Base-by-base conservation (phyloP, 1,140 invertebrate species). In the Leptoteleia sp. region DNA sequence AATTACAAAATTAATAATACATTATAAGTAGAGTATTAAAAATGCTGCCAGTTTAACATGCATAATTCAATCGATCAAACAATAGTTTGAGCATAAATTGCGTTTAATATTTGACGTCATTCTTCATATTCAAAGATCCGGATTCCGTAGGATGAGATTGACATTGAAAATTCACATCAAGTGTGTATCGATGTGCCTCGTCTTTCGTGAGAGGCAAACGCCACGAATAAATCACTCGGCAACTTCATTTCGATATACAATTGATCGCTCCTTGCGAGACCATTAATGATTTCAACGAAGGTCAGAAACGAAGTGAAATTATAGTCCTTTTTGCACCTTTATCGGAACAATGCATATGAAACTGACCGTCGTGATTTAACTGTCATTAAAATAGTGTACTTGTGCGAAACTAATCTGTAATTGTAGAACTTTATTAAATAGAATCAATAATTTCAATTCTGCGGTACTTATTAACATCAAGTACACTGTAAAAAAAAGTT, bases 141-240 rank as follows among this genome's bases (percentile, higher is more conserved):
- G 72, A 76, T 76, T 76, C 62, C 31, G 62, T 61, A 68, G 62
- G 72, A 68, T 68, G 72, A 12, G 55, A 76, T 76, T 64, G 72
- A 67, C 73, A 76, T 76, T 76, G 73, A 76, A 76, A 76, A 64
- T 42, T 38, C 40, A 47, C 33, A 43, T 47, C 29, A 68, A 65
- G 65, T 70, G 64, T 64, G 35, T 70, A 22, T 12, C n/a, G n/a
- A n/a, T n/a, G n/a, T n/a, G n/a, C n/a, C 19, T 38, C n/a, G 17
- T 57, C 64, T 76, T 76, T 76, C 57, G 64, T 62, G 50, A 75
- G 61, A 65, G 59, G 52, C 57, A 42, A 70, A 65, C 61, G 54
- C 47, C 33, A 43, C 61, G 70, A 65, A 70, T 76, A 59, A 76
- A 62, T 76, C 47, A 61, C 12, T 40, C 19, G 50, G 8, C 45